These are phyloP conservation scores for Phalacrocorax aristotelis DNA, from an alignment of 2,113 vertebrate genomes.

Conservation along the genomic window DNA sequence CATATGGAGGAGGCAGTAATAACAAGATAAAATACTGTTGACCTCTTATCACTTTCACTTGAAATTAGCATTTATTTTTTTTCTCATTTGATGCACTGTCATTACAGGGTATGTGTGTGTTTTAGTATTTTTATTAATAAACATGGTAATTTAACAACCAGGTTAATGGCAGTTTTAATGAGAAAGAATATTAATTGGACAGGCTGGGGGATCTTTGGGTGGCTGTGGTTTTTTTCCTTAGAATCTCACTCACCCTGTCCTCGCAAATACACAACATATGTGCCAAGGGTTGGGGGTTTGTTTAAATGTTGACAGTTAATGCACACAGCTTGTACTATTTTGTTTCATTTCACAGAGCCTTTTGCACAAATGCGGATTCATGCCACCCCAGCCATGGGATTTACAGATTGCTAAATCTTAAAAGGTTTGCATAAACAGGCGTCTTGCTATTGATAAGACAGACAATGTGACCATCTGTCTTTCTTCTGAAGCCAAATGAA, in stretches of 20 bases:
- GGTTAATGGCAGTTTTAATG: slow-evolving; percentile 67
- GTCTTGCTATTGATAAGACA: slow-evolving; percentile 14
- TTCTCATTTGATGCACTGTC: slow-evolving; percentile 56
- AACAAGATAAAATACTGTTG: slow-evolving; percentile 43
- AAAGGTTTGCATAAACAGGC: slow-evolving; percentile 6
- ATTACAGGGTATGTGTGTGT: slow-evolving; percentile 38
- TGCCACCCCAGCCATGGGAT: slow-evolving; percentile 10
- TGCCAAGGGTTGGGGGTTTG: not conserved
- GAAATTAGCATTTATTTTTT: slow-evolving; percentile 57
- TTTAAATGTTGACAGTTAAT: slow-evolving; percentile 9
- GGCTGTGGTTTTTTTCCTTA: not conserved
- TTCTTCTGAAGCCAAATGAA: slow-evolving; percentile 28
- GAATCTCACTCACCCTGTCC: not conserved
- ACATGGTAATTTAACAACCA: slow-evolving; percentile 51
- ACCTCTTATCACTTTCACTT: slow-evolving; percentile 21
- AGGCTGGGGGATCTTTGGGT: not conserved
- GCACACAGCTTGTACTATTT: slow-evolving; percentile 32
- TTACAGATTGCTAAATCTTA: not conserved
- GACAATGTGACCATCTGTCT: slow-evolving; percentile 19
- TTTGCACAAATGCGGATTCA: not conserved
- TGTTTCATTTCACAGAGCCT: not conserved
- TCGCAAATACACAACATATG: not conserved
- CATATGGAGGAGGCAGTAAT: slow-evolving; percentile 48
- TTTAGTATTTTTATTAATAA: slow-evolving; percentile 56
- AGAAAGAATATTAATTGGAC: slow-evolving; percentile 52